These are phyloP conservation scores for Pammene aurita DNA, from an alignment of 2,888 invertebrate species.

Conservation along the genomic window DNA sequence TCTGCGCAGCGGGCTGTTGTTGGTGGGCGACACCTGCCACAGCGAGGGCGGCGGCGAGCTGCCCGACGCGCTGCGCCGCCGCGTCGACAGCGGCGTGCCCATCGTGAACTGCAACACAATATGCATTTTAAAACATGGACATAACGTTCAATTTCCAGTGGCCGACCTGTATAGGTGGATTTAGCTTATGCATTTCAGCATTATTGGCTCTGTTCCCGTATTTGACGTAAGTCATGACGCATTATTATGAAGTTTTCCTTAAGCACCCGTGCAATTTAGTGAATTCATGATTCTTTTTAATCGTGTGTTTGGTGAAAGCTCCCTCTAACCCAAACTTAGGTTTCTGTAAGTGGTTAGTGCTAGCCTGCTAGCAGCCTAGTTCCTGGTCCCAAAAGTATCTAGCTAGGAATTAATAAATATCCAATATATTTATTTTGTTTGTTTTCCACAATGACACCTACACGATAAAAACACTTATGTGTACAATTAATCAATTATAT, in stretches of 20 bases:
- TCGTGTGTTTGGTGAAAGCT: neutral
- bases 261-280: neutral
- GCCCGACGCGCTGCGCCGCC: constrained; percentile 86
- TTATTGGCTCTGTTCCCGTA: constrained; percentile 1
- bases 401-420: no score
- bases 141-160: neutral
- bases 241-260: neutral
- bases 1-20: constrained; percentile 87
- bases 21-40: constrained; percentile 93
- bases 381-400: no score
- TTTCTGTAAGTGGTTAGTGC: no score
- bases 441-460: no score
- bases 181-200: neutral
- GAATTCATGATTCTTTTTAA: neutral
- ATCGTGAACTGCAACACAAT: constrained; percentile 85
- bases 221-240: constrained; percentile 2
- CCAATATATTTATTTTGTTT: no score
- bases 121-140: neutral
- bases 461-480: no score
- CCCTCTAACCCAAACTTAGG: no score
- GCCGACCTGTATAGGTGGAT: neutral
- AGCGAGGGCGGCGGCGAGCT: constrained; percentile 89
- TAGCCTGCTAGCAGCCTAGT: no score
- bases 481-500: neutral
- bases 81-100: constrained; percentile 91